These are phyloP conservation scores for Glaucopsyche alexis DNA, from an alignment of 2,888 invertebrate species.

Conservation along the genomic window DNA sequence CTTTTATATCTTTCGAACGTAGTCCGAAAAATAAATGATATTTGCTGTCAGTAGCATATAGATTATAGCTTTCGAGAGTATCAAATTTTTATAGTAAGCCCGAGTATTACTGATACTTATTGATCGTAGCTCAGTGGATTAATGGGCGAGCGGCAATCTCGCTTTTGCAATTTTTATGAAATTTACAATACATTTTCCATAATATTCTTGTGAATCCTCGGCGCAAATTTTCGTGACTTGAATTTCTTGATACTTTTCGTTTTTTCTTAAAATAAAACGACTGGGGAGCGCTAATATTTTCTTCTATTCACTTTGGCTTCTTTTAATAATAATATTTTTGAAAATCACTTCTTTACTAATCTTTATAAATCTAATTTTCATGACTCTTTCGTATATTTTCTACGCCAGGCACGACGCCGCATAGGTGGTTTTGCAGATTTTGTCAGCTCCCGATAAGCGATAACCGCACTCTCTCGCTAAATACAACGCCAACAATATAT, in stretches of 20 bases:
- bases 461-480: no score
- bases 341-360: no score
- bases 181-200: constrained; percentile 22
- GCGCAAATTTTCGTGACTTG: not conserved
- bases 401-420: no score
- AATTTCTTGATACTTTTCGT: not conserved
- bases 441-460: no score
- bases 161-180: constrained; percentile 10
- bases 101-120: constrained; percentile 7
- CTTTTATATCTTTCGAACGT: no score
- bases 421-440: no score
- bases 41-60: not conserved
- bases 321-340: not conserved
- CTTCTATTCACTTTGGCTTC: not conserved
- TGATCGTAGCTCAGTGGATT: not conserved
- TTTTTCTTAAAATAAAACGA: not conserved
- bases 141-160: not conserved
- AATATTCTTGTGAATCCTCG: constrained; percentile 18
- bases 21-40: not conserved
- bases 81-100: not conserved
- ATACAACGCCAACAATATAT: no score
- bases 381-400: no score
- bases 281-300: not conserved
- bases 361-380: no score
- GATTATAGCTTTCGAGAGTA: not conserved